phyloP scores from a whole-genome alignment of 35 echinoderm and acorn worm species.

The Amphiura filiformis region DNA sequence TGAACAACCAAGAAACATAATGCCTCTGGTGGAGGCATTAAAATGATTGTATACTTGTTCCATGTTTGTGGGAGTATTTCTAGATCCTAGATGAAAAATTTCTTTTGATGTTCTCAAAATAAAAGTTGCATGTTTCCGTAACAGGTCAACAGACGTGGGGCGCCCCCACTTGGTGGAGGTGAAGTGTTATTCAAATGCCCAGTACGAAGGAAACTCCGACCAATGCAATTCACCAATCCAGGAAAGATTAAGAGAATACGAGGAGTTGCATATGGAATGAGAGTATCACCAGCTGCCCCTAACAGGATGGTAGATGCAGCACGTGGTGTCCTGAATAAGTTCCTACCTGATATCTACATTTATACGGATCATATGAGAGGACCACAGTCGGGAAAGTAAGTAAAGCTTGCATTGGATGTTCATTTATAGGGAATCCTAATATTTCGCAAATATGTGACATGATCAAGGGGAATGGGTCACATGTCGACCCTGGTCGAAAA shows the following conservation, averaged over 20 bases:
- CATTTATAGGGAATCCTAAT: no score
- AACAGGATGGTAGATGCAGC: constrained; percentile 92
- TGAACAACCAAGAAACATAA: no score
- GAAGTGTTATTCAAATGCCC: constrained; percentile 94
- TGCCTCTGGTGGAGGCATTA: no score
- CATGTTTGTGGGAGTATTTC: no score
- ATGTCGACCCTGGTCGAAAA: no score
- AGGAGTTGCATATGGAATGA: constrained; percentile 92
- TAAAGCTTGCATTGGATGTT: no score
- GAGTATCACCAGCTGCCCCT: constrained; percentile 81
- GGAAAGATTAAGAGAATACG: constrained; percentile 93
- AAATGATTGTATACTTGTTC: no score
- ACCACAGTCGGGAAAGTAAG: constrained; percentile 94
- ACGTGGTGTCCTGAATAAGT: constrained; percentile 79
- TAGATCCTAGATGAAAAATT: no score
- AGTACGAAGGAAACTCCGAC: constrained; percentile 65
- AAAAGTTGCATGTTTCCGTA: no score
- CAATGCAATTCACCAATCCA: constrained; percentile 64
- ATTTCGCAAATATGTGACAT: no score
- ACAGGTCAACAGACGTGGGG: constrained; percentile 79
- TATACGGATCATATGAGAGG: constrained; percentile 97
- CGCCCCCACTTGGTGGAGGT: constrained; percentile 84
- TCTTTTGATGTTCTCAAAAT: no score
- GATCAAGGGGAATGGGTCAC: no score
- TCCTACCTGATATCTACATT: constrained; percentile 97